Evolutionary conservation across 37 sponge, comb jelly and placozoan genomes (phyloP).

Genomic region (Halichondria panicea): DNA sequence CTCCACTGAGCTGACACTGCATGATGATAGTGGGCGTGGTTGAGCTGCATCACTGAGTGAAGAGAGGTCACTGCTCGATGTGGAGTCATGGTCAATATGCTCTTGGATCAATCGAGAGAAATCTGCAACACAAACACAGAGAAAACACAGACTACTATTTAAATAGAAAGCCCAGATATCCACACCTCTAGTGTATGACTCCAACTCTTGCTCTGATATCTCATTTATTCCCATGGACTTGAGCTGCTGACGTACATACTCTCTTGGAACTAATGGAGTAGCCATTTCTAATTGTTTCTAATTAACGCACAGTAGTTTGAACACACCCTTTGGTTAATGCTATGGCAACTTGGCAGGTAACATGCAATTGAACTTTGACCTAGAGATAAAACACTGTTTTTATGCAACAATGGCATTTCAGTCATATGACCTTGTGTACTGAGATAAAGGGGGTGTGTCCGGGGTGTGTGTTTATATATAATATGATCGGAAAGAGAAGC

Average conservation of each 20-base stretch:
- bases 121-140: slow-evolving; percentile 9
- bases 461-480: too few relatives aligned
- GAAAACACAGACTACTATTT: background rate
- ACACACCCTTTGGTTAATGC: background rate
- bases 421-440: too few relatives aligned
- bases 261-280: slow-evolving; percentile 28
- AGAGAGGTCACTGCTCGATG: background rate
- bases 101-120: slow-evolving; percentile 30
- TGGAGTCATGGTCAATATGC: slow-evolving; percentile 6
- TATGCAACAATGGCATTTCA: too few relatives aligned
- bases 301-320: slow-evolving; percentile 26
- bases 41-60: background rate
- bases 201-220: slow-evolving; percentile 60
- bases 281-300: slow-evolving; percentile 15
- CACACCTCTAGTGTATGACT: slow-evolving; percentile 67
- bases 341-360: too few relatives aligned
- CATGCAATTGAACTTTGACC: too few relatives aligned
- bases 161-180: background rate
- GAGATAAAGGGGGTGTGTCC: too few relatives aligned
- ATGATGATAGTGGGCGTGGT: background rate
- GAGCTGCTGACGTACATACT: slow-evolving; percentile 69
- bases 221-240: slow-evolving; percentile 48
- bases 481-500: too few relatives aligned
- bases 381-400: too few relatives aligned
- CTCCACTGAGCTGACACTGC: background rate